Conservation (phyloP, 2,888 invertebrate genomes). For the Catocala nupta region DNA sequence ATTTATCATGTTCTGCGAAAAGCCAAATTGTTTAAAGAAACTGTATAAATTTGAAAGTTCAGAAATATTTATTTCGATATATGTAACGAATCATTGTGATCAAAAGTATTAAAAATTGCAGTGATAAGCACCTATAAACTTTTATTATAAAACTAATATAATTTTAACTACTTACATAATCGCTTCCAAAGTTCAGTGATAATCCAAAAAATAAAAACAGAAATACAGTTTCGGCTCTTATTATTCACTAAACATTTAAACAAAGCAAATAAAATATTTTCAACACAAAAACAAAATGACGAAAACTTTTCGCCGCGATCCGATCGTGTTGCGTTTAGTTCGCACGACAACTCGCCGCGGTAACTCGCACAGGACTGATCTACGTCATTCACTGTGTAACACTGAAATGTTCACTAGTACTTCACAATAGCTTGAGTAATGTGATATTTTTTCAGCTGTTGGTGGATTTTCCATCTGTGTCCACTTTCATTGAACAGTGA, state of each 20-base stretch:
- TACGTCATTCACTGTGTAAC: conserved; percentile 15
- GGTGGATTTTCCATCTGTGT: conserved; percentile 19
- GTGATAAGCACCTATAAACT: too few species aligned
- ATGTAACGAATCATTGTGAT: too few species aligned
- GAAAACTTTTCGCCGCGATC: conserved; percentile 19
- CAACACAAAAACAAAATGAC: conserved; percentile 8
- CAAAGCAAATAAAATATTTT: not conserved
- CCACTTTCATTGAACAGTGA: conserved; percentile 21
- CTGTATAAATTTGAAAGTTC: too few species aligned
- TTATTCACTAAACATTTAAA: conserved; percentile 10
- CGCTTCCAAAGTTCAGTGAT: conserved; percentile 16
- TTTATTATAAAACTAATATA: too few species aligned
- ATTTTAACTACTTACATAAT: conserved; percentile 23
- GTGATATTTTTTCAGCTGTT: conserved; percentile 31
- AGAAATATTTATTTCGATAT: too few species aligned
- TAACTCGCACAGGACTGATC: conserved; percentile 26
- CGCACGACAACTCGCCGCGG: conserved; percentile 28
- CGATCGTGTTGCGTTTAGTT: conserved; percentile 1
- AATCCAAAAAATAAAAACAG: conserved; percentile 12
- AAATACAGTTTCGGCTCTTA: not conserved
- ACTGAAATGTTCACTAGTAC: conserved; percentile 29
- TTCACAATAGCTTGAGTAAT: conserved; percentile 12
- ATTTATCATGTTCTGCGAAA: too few species aligned
- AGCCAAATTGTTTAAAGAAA: too few species aligned
- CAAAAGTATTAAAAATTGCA: too few species aligned